Evolutionary conservation across 2,113 vertebrate genomes (phyloP).

Genomic region (Caretta caretta): DNA sequence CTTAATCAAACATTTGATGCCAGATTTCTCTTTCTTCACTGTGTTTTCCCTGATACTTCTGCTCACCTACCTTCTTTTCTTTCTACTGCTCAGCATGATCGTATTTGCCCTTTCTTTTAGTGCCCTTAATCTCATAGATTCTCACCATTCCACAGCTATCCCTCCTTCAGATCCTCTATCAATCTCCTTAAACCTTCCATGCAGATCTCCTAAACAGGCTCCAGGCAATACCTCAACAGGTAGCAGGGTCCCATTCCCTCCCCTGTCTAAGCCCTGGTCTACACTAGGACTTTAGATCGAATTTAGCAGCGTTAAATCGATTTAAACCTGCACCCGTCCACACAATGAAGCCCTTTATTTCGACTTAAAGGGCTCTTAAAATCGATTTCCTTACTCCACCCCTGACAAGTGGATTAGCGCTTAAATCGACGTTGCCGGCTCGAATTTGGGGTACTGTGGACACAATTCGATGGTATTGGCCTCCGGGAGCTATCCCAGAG

Average conservation of each 20-base stretch:
- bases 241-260: neutral
- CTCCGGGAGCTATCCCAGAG: too few species aligned
- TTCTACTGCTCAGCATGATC: neutral
- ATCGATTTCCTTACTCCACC: too few species aligned
- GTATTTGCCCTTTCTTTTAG: neutral
- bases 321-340: too few species aligned
- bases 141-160: neutral
- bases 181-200: neutral
- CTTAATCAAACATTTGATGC: neutral
- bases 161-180: neutral
- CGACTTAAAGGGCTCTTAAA: too few species aligned
- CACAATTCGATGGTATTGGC: too few species aligned
- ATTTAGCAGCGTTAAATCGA: too few species aligned
- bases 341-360: too few species aligned
- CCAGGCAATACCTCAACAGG: neutral
- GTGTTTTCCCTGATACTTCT: neutral
- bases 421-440: too few species aligned
- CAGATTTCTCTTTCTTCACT: neutral
- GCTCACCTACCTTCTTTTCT: neutral
- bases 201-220: neutral
- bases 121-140: neutral
- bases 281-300: too few species aligned
- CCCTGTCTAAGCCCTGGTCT: too few species aligned
- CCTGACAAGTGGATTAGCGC: too few species aligned
- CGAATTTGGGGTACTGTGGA: too few species aligned